Conservation (phyloP, 2,888 invertebrate species). For the Tortricodes alternella region DNA sequence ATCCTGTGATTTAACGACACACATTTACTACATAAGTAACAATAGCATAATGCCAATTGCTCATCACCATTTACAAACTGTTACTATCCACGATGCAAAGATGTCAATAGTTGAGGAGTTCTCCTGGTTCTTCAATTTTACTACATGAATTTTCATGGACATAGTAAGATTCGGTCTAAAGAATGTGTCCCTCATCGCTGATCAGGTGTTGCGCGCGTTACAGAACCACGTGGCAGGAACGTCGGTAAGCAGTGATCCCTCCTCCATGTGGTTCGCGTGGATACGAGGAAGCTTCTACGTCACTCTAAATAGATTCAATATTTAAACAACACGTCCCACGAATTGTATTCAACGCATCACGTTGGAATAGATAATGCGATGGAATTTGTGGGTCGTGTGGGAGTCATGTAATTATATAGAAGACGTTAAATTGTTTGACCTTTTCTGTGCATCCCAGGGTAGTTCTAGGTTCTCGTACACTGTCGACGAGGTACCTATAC, state of each 20-base stretch:
- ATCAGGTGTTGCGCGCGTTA: neutral
- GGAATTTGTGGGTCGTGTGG: constrained; percentile 17
- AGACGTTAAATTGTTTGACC: constrained; percentile 16
- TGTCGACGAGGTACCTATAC: neutral
- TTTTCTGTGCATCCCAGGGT: constrained; percentile 8
- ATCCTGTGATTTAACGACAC: too few relatives aligned
- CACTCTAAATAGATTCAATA: neutral
- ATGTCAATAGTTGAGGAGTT: too few relatives aligned
- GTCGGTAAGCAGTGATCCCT: neutral
- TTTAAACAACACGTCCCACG: neutral
- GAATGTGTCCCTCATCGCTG: too few relatives aligned
- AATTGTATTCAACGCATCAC: constrained; percentile 6
- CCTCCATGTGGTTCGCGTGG: neutral
- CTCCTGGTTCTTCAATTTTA: too few relatives aligned
- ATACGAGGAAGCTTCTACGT: constrained; percentile 13
- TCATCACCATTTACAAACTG: too few relatives aligned
- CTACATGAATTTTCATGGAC: too few relatives aligned
- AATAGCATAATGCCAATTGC: too few relatives aligned
- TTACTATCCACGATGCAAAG: too few relatives aligned
- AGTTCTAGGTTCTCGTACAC: neutral
- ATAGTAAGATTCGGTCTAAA: too few relatives aligned
- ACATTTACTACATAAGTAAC: too few relatives aligned
- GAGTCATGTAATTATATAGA: constrained; percentile 10
- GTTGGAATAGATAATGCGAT: constrained; percentile 15
- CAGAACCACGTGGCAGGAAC: neutral